Conservation (phyloP, 2,888 invertebrate species). For the Glaucopsyche alexis region DNA sequence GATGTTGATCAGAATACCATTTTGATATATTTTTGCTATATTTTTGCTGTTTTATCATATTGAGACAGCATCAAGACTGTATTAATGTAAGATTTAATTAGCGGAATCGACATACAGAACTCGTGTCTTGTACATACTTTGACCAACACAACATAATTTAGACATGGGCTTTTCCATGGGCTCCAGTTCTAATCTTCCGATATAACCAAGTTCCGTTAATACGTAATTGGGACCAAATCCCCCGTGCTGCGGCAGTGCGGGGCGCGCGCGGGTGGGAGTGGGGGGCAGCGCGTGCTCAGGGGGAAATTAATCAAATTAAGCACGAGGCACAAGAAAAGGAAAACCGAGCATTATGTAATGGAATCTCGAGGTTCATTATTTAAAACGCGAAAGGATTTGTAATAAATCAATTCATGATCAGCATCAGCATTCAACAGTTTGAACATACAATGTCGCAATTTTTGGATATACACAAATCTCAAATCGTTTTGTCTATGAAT, state of each 20-base stretch:
- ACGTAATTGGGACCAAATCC: conserved; percentile 76
- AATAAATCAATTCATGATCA: conserved; percentile 5
- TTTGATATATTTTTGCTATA: too few relatives aligned
- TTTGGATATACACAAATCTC: too few relatives aligned
- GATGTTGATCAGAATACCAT: too few relatives aligned
- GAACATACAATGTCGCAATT: too few relatives aligned
- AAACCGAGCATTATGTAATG: conserved; percentile 32
- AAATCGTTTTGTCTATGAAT: too few relatives aligned
- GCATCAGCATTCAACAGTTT: background rate
- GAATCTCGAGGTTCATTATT: conserved; percentile 25
- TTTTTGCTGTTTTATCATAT: too few relatives aligned
- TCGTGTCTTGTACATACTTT: too few relatives aligned
- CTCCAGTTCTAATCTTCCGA: conserved; percentile 40
- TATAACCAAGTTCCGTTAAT: conserved; percentile 68
- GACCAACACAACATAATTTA: too few relatives aligned
- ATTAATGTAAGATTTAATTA: too few relatives aligned
- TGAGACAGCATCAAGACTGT: too few relatives aligned
- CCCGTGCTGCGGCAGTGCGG: conserved; percentile 60
- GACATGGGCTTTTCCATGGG: conserved; percentile 28
- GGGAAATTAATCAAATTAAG: conserved; percentile 76
- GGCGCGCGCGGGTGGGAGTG: conserved; percentile 60
- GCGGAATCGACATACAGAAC: too few relatives aligned
- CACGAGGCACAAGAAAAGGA: conserved; percentile 52
- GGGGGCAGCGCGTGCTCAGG: conserved; percentile 62
- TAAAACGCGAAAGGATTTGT: conserved; percentile 23